Percentiles rank a stretch among this genome's conserved stretches.
Evolutionary conservation across 1,140 invertebrate genomes (phyloP).

Genomic region (Brachionus paranguensis): DNA sequence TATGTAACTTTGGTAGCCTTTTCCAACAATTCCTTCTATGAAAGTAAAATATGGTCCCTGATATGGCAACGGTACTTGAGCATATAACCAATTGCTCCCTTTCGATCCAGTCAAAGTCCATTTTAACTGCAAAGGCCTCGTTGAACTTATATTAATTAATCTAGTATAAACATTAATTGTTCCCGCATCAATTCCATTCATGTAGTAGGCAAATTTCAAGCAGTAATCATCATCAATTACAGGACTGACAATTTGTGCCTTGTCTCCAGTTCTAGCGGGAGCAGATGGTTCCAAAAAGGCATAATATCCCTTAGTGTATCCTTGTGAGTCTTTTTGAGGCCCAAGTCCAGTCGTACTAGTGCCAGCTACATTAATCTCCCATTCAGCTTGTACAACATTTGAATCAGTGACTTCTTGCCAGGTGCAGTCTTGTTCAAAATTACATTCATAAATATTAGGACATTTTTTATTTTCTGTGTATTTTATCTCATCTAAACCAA

Average conservation of each 20-base stretch:
- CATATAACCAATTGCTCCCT: constrained; percentile 46
- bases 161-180: constrained; percentile 8
- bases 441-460: constrained; percentile 7
- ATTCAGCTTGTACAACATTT: constrained; percentile 6
- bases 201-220: constrained; percentile 8
- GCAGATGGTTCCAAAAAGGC: constrained; percentile 47
- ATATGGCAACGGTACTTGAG: constrained; percentile 44
- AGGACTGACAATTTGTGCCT: not conserved
- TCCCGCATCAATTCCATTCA: not conserved
- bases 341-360: not conserved
- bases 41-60: constrained; percentile 6
- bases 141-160: constrained; percentile 1
- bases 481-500: constrained; percentile 3
- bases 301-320: constrained; percentile 40
- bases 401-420: constrained; percentile 16
- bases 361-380: constrained; percentile 1
- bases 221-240: constrained; percentile 9
- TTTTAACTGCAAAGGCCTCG: not conserved
- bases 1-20: constrained; percentile 20
- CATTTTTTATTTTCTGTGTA: not conserved
- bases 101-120: constrained; percentile 46
- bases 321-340: not conserved
- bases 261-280: constrained; percentile 42
- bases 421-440: not conserved
- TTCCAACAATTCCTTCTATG: constrained; percentile 9